These are phyloP conservation scores for Allacma fusca DNA, from an alignment of 2,888 invertebrate genomes.

Conservation along the genomic window DNA sequence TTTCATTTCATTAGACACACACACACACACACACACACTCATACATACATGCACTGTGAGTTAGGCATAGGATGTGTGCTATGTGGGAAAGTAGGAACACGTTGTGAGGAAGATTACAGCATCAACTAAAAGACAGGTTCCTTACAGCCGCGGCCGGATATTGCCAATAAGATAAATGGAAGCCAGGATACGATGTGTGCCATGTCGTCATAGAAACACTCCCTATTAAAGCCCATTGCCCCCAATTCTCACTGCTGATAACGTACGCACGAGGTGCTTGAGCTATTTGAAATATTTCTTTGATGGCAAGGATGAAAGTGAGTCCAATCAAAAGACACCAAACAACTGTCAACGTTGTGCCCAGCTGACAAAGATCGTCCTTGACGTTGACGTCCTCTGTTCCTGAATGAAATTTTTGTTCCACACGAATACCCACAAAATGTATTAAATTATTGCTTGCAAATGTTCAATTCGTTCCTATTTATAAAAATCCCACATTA, in stretches of 20 bases:
- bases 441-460: no score
- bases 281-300: constrained; percentile 76
- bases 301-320: constrained; percentile 64
- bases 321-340: constrained; percentile 59
- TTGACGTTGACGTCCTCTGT: not conserved
- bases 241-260: constrained; percentile 59
- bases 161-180: constrained; percentile 55
- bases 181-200: constrained; percentile 41
- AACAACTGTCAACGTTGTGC: constrained; percentile 45
- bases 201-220: constrained; percentile 54
- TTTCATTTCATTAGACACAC: no score
- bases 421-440: not conserved
- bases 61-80: no score
- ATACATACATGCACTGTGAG: no score
- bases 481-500: no score
- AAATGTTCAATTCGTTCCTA: no score
- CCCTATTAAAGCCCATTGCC: constrained; percentile 57
- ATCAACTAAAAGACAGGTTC: no score
- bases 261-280: constrained; percentile 57
- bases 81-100: not conserved
- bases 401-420: not conserved
- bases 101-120: not conserved
- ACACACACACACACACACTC: no score
- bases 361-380: constrained; percentile 30
- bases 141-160: constrained; percentile 59